Percentiles rank a stretch among this genome's conserved stretches.
These are phyloP conservation scores for Dryomyza anilis DNA, from an alignment of 2,888 invertebrate species.

Conservation along the genomic window DNA sequence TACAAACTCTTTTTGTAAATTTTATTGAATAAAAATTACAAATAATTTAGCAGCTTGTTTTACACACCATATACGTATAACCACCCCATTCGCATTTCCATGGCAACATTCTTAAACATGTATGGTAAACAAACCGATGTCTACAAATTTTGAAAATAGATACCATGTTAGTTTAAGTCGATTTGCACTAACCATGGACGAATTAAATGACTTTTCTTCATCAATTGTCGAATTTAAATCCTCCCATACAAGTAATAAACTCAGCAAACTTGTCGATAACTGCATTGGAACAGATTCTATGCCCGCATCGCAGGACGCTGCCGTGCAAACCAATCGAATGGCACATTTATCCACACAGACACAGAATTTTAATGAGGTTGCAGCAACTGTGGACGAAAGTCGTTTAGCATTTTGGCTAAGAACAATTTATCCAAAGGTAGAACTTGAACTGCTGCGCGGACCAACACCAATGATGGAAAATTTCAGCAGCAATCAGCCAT, in stretches of 20 bases:
- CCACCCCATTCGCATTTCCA: conserved; percentile 1
- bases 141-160: background rate
- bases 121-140: background rate
- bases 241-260: conserved; percentile 58
- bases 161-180: background rate
- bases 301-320: conserved; percentile 39
- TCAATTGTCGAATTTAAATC: conserved; percentile 64
- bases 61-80: no score
- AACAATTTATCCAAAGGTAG: conserved; percentile 61
- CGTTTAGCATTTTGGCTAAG: conserved; percentile 63
- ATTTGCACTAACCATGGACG: conserved; percentile 59
- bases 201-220: conserved; percentile 61
- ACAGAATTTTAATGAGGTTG: conserved; percentile 35
- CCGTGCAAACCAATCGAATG: conserved; percentile 44
- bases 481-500: conserved; percentile 20
- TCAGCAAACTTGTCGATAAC: conserved; percentile 49
- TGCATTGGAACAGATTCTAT: conserved; percentile 52
- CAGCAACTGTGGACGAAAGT: conserved; percentile 54
- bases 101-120: background rate
- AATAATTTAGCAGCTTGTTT: no score
- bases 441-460: conserved; percentile 61
- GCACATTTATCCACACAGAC: conserved; percentile 59
- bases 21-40: no score
- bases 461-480: conserved; percentile 46
- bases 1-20: no score